Base-by-base conservation (phyloP, 2,888 invertebrate genomes). In the Drosophila koepferae region DNA sequence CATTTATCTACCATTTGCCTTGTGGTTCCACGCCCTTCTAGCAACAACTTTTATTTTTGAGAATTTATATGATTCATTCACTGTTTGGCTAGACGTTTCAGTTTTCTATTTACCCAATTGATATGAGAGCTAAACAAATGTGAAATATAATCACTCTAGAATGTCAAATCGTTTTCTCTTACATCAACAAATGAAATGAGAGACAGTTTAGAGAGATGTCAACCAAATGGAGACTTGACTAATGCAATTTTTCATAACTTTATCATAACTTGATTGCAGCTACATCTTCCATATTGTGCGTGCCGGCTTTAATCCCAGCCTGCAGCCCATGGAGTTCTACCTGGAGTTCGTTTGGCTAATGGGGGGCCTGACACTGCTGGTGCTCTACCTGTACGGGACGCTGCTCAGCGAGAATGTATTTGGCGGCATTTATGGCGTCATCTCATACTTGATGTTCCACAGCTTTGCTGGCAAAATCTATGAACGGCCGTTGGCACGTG, bases 401-500 rank as follows among this genome's bases (percentile, higher is more conserved):
- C 94, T 95, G 55, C 91, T 97, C 34, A 96, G 96, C 88, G 95
- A 95, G 60, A 96, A 96, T 61, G 90, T 97, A 2, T 93, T 95
- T 58, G 97, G 98, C 16, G 98, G 97, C 0, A 73, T 96, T 0
- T 91, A 98, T 31, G 94, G 96, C 0, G 95, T 96, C 9, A 91
- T 95, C 0, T 95, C 96, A 9, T 98, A 96, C 92, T 95, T 97
- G 82, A 96, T 95, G 86, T 98, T 98, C 92, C 98, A 98, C 91
- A 95, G 95, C 34, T 97, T 97, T 91, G 96, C 95, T 56, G 97
- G 98, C 0, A 94, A 98, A 54, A 97, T 97, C 5, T 97, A 97
- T 88, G 97, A 97, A 96, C 95, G 97, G 0, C 98, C 98, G 0
- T 96, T 97, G 46, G 94, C 98, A 54, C 93, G 98, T 31, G 98